phyloP scores from a whole-genome alignment of 2,797 vertebrate species.

The Otolemur crassicaudatus region DNA sequence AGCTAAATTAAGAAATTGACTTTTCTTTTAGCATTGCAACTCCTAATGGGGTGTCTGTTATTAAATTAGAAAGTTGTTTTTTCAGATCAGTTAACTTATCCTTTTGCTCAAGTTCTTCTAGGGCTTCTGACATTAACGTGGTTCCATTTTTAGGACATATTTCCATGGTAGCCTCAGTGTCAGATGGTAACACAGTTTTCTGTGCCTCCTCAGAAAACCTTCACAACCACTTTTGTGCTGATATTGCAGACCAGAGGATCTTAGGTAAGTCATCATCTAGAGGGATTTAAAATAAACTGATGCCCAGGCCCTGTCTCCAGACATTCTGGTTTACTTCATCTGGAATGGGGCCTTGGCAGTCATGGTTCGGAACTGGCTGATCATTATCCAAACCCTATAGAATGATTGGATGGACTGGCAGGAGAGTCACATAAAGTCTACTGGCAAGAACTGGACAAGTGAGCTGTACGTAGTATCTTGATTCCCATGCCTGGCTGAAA shows the following conservation, averaged over 20 bases:
- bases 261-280: not conserved
- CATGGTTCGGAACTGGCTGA: not conserved
- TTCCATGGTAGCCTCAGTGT: not conserved
- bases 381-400: not conserved
- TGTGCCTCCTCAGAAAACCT: not conserved
- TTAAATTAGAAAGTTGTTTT: not conserved
- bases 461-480: not conserved
- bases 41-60: not conserved
- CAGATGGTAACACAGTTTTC: not conserved
- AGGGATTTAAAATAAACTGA: not conserved
- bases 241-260: not conserved
- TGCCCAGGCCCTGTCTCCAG: not conserved
- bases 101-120: conserved; percentile 27
- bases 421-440: not conserved
- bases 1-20: not conserved
- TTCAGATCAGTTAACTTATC: not conserved
- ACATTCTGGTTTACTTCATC: conserved; percentile 6
- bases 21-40: conserved; percentile 35
- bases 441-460: not conserved
- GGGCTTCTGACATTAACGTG: not conserved
- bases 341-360: not conserved
- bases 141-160: not conserved
- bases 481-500: not conserved
- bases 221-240: not conserved
- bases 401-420: not conserved